These are phyloP conservation scores for Allobates femoralis DNA, from an alignment of 2,797 vertebrate genomes.

Conservation along the genomic window DNA sequence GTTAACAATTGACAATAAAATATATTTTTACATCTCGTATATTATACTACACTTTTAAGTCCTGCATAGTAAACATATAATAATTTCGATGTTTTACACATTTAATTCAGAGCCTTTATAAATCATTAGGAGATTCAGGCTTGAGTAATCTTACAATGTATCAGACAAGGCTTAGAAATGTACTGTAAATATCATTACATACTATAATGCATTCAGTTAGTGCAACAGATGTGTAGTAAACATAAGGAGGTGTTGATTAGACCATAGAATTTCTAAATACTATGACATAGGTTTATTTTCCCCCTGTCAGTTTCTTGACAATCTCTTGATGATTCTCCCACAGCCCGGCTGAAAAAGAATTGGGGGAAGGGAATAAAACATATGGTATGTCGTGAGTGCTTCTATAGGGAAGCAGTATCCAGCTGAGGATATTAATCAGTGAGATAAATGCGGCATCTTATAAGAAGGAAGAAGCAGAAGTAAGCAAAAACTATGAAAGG, in stretches of 20 bases:
- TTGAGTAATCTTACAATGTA: not conserved
- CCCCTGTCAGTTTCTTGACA: conserved; percentile 54
- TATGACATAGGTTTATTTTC: conserved; percentile 54
- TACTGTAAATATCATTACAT: conserved; percentile 19
- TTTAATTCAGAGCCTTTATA: not conserved
- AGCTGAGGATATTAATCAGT: conserved; percentile 55
- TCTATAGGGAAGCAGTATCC: conserved; percentile 46
- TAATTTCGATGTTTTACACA: not conserved
- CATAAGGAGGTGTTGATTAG: conserved; percentile 28
- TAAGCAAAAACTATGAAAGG: conserved; percentile 10
- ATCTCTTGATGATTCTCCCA: conserved; percentile 36
- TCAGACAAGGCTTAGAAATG: not conserved
- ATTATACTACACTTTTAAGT: not conserved
- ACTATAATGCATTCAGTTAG: not conserved
- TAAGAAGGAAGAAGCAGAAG: conserved; percentile 7
- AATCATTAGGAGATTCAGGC: not conserved
- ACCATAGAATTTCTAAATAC: conserved; percentile 37
- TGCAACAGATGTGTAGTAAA: conserved; percentile 18
- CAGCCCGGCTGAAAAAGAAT: conserved; percentile 34
- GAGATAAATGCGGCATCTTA: conserved; percentile 34
- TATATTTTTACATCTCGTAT: too few species aligned
- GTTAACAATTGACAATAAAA: too few species aligned
- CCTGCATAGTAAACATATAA: not conserved
- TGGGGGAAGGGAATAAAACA: conserved; percentile 34
- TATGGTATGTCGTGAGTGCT: conserved; percentile 34